These are phyloP conservation scores for Drymodes brunneopygia DNA, from an alignment of 2,113 vertebrate genomes.

Conservation along the genomic window DNA sequence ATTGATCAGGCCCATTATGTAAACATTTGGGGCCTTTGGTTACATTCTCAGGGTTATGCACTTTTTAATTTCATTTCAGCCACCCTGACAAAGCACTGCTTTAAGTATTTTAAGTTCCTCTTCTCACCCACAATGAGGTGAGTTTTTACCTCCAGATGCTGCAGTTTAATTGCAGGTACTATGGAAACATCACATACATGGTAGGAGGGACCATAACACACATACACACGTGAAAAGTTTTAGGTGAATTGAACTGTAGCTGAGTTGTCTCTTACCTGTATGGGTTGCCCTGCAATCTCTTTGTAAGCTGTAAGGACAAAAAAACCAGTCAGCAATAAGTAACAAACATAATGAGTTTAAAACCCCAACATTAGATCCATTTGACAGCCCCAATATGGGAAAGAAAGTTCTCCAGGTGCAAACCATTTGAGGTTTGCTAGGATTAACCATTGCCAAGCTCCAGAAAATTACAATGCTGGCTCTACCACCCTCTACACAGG, in stretches of 20 bases:
- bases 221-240: not conserved
- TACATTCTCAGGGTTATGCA: not conserved
- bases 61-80: not conserved
- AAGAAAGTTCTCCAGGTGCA: not conserved
- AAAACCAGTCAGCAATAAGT: not conserved
- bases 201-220: not conserved
- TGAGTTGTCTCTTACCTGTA: conserved; percentile 76
- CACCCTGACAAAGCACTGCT: not conserved
- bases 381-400: not conserved
- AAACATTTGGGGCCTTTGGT: not conserved
- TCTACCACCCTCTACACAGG: not conserved
- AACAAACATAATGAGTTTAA: not conserved
- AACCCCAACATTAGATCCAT: not conserved
- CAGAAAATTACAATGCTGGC: not conserved
- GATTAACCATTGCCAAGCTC: not conserved
- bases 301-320: conserved; percentile 79
- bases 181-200: not conserved
- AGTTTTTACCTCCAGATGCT: not conserved
- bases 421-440: not conserved
- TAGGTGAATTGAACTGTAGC: not conserved
- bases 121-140: not conserved
- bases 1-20: not conserved
- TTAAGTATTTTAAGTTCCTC: not conserved
- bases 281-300: conserved; percentile 90
- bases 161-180: not conserved